A percentile compares a stretch with the other conserved stretches of the same genome.
phyloP scores from a whole-genome alignment of 1,140 invertebrate species.

The Drosophila varians region DNA sequence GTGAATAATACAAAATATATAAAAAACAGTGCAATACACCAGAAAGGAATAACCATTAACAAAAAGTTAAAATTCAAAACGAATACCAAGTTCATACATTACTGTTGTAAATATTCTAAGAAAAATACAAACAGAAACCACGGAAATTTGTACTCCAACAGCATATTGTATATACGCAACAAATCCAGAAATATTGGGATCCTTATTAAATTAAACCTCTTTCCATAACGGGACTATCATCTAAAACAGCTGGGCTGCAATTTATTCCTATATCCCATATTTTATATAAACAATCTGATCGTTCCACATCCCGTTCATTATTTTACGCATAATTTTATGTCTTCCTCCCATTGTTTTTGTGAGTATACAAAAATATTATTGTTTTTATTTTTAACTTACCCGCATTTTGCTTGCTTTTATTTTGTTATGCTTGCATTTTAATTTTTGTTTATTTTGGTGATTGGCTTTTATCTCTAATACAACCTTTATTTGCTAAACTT shows the following conservation, averaged over 20 bases:
- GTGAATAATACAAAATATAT: conserved; percentile 20
- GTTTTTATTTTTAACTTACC: conserved; percentile 45
- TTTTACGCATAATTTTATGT: conserved; percentile 74
- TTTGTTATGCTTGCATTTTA: conserved; percentile 10
- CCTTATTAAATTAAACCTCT: conserved; percentile 32
- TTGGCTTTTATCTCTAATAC: background rate
- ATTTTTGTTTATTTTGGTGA: background rate
- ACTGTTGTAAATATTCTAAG: conserved; percentile 77
- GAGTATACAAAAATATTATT: conserved; percentile 78
- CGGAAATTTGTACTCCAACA: conserved; percentile 22
- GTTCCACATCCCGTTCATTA: conserved; percentile 70
- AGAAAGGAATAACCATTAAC: conserved; percentile 68
- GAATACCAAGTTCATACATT: conserved; percentile 51
- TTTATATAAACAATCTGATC: conserved; percentile 56
- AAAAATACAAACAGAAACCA: conserved; percentile 9
- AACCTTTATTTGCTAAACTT: background rate
- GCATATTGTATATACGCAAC: conserved; percentile 46
- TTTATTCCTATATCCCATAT: conserved; percentile 43
- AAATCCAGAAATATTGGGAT: conserved; percentile 17
- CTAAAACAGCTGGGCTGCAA: conserved; percentile 3
- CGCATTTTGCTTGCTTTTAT: conserved; percentile 4
- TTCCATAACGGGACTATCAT: conserved; percentile 29
- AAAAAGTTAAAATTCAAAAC: conserved; percentile 79
- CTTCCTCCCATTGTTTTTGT: conserved; percentile 78
- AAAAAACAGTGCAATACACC: conserved; percentile 57